Conservation (phyloP, 1,140 invertebrate genomes). For the Diorhabda elongata region DNA sequence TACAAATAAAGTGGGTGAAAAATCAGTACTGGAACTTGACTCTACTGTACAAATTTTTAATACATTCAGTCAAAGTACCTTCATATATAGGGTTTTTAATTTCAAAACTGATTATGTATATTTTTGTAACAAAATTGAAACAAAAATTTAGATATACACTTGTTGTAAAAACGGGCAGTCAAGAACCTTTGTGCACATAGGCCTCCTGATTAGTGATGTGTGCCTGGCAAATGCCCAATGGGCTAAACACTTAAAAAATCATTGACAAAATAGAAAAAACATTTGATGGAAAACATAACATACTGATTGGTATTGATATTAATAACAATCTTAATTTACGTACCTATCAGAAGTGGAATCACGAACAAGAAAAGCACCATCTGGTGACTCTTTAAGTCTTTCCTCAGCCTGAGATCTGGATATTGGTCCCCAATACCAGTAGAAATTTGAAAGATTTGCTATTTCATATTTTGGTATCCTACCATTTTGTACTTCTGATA, state of each 20-base stretch:
- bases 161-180: no score
- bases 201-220: neutral
- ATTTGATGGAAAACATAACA: neutral
- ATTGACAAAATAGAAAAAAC: neutral
- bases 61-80: no score
- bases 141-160: no score
- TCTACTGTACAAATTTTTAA: no score
- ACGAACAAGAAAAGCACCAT: constrained; percentile 74
- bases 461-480: constrained; percentile 32
- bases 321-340: neutral
- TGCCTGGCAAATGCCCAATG: no score
- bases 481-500: constrained; percentile 9
- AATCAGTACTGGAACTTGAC: no score
- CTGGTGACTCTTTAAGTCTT: constrained; percentile 61
- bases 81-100: no score
- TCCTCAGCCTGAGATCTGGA: constrained; percentile 49
- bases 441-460: constrained; percentile 35
- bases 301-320: neutral
- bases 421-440: constrained; percentile 54
- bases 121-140: no score
- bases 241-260: neutral
- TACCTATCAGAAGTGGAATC: constrained; percentile 71
- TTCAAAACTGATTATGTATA: no score
- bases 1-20: no score
- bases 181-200: neutral